Evolutionary conservation across 2,888 invertebrate species (phyloP).

Genomic region (Kryphioiulus occultus): DNA sequence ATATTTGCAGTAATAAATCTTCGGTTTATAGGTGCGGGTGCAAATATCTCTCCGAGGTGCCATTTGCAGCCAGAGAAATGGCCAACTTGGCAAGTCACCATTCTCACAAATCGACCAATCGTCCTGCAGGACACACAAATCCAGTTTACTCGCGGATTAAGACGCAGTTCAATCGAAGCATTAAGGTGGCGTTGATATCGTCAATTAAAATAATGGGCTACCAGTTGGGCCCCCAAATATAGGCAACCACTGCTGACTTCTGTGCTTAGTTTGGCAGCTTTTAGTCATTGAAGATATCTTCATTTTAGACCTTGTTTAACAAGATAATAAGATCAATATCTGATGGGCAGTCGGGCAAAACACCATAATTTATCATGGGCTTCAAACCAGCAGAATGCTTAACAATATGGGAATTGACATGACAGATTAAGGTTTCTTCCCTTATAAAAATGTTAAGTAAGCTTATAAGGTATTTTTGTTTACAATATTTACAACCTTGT

Average conservation of each 20-base stretch:
- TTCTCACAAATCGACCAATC: background rate
- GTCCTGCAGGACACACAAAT: background rate
- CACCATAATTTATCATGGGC: too few species aligned
- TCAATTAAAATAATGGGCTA: background rate
- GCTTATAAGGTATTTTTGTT: too few species aligned
- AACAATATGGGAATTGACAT: too few species aligned
- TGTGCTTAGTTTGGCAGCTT: background rate
- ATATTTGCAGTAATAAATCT: background rate
- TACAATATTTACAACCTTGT: too few species aligned
- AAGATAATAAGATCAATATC: too few species aligned
- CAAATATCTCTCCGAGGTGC: background rate
- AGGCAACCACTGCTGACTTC: background rate
- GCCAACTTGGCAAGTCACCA: background rate
- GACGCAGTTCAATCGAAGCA: background rate
- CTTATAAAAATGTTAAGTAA: too few species aligned
- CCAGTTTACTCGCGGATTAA: background rate
- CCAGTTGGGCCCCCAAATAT: background rate
- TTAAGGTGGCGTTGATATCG: background rate
- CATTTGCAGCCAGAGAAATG: background rate
- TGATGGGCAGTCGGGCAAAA: too few species aligned
- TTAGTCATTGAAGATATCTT: background rate
- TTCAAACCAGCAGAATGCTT: too few species aligned
- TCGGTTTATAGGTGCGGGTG: background rate
- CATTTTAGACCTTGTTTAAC: background rate
- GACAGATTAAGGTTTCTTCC: too few species aligned